phyloP scores from a whole-genome alignment of 2,888 invertebrate genomes.

The Synanthedon vespiformis region DNA sequence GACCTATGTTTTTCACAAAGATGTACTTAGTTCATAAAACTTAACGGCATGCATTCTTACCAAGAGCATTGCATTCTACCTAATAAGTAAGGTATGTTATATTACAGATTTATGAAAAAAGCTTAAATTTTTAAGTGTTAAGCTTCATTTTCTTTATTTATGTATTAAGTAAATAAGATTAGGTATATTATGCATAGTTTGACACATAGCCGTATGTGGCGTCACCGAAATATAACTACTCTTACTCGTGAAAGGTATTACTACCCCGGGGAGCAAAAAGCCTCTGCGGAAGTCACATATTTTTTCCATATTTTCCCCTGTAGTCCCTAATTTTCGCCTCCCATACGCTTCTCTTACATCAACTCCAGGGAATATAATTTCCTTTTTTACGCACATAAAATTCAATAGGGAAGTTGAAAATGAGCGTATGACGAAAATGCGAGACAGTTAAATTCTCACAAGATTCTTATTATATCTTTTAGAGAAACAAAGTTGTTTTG shows the following conservation, averaged over 20 bases:
- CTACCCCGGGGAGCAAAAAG: conserved; percentile 3
- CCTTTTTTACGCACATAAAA: conserved; percentile 15
- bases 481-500: not conserved
- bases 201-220: no score
- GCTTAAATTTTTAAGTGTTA: no score
- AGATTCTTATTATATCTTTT: not conserved
- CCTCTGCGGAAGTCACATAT: conserved; percentile 9
- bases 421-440: conserved; percentile 11
- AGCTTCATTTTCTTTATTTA: no score
- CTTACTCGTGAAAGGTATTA: not conserved
- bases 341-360: conserved; percentile 16
- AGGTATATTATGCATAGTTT: no score
- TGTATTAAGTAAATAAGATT: no score
- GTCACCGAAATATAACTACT: no score
- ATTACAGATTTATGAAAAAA: no score
- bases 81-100: no score
- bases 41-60: no score
- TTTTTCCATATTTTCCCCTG: conserved; percentile 16
- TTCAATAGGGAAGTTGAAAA: conserved; percentile 14
- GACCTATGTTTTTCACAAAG: no score
- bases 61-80: no score
- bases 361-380: conserved; percentile 21
- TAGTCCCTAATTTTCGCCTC: conserved; percentile 15
- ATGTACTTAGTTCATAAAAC: no score
- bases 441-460: conserved; percentile 1